Evolutionary conservation across 2,797 vertebrate species (phyloP).

Genomic region (Squalus acanthias): DNA sequence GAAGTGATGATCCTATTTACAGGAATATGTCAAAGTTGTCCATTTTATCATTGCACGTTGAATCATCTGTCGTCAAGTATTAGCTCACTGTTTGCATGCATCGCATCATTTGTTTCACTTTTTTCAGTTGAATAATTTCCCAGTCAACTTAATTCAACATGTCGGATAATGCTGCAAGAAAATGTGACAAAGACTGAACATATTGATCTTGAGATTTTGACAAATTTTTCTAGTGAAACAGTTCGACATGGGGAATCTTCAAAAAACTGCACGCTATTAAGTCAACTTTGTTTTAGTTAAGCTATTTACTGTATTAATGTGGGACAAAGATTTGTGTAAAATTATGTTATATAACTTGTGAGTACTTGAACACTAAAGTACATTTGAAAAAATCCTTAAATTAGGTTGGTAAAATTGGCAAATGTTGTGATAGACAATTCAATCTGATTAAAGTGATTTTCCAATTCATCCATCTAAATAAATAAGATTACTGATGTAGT

Average conservation of each 20-base stretch:
- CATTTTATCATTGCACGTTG: not conserved
- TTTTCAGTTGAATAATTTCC: not conserved
- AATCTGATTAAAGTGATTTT: not conserved
- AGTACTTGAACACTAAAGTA: not conserved
- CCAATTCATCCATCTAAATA: not conserved
- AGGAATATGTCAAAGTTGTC: conserved; percentile 29
- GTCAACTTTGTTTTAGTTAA: too few relatives aligned
- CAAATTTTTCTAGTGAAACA: not conserved
- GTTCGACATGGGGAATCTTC: not conserved
- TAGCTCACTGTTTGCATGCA: conserved; percentile 6
- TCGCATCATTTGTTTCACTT: conserved; percentile 1
- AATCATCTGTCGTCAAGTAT: conserved; percentile 10
- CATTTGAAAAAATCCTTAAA: not conserved
- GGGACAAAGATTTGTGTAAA: not conserved
- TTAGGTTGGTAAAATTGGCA: not conserved
- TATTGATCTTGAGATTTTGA: conserved; percentile 1
- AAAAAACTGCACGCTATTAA: not conserved
- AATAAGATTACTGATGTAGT: not conserved
- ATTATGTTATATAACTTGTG: not conserved
- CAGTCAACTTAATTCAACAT: conserved; percentile 16
- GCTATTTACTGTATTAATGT: not conserved
- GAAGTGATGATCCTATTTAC: not conserved
- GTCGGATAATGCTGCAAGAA: not conserved
- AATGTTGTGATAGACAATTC: not conserved
- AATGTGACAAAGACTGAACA: conserved; percentile 1